Base-by-base conservation (phyloP, 2,888 invertebrate species). In the Drosophila niveifrons region DNA sequence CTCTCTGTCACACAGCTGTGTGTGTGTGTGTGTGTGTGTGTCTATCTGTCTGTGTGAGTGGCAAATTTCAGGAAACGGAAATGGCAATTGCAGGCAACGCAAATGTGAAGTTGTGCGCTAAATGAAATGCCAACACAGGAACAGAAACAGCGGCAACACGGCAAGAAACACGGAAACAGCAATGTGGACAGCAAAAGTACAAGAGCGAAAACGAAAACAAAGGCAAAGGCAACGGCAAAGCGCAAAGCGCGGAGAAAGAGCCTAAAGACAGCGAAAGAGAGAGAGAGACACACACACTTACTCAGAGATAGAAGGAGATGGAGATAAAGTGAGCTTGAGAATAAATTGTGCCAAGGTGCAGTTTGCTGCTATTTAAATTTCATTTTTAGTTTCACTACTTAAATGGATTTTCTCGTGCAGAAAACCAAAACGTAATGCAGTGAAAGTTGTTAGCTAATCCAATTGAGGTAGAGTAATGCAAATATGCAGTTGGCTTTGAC, bases 121-220 rank as follows among this genome's bases (percentile, higher is more conserved):
- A 83, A 88, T 88, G 86, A 83, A 83, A 83, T 83, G 83, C 83
- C 83, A 83, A 82, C 83, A 82, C 82, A 88, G 85, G 81, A 76
- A 80, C 82, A 88, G 85, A 78, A 76, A 80, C 72, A 69, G 80
- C 65, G 39, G 85, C 84, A 76, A 80, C 82, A 86, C 77, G 86
- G 77, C 71, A 75, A 82, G 70, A 59, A 75, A 72, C 84, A 66
- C 84, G 85, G 86, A 71, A 85, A 75, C 72, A 69, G 80, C 65
- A 78, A 70, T 64, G 76, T 62, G 74, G 61, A 69, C 75, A 68
- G 50, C 52, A 47, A 44, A 66, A 57, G 61, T 56, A 59, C 58
- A 77, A 17, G 52, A 71, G 58, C 55, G 13, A 55, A 57, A 31
- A 13, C 36, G 39, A 57, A 39, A n/a, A n/a, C n/a, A n/a, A n/a